Evolutionary conservation across 2,797 vertebrate species (phyloP), one percentile per base, ranked within the genome.

Genomic region (Rachycentron canadum): DNA sequence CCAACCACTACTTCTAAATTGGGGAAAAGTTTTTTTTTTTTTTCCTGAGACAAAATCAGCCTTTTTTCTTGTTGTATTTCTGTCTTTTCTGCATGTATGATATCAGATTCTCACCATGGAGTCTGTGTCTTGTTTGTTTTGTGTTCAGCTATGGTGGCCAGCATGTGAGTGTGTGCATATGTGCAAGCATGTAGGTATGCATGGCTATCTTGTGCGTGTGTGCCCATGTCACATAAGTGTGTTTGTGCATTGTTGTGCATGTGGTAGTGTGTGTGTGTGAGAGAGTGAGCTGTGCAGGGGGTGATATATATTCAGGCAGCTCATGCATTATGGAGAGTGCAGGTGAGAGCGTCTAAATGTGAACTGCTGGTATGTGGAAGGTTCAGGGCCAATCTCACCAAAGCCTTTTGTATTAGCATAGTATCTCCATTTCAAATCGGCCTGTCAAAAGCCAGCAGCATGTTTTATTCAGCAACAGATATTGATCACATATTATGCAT

Each of bases 241-340:
- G 74, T 71, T 34, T 12, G 17, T 79, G 58, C 76, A 49, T 50
- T 67, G 14, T 34, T 40, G 73, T 73, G 58, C 25, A 36, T 50
- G 67, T 40, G 47, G 36, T 43, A 17, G 60, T 67, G 50, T 49
- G 34, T 32, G 26, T 53, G 64, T 64, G 60, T 32, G 58, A 8
- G 56, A 13, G 83, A 38, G 76, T 49, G 81, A 72, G 81, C 81
- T 55, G 61, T 68, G 73, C 79, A 82, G 78, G 78, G 76, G 57
- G 84, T 77, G 89, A 90, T 90, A 90, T 92, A 91, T 89, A 91
- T 94, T 91, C 91, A 88, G 89, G 79, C 81, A 63, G 73, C 83
- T 94, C 91, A 94, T 94, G 91, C 90, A 94, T 94, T 92, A 94
- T 94, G 92, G 87, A 94, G 86, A 84, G 88, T 69, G 88, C 90